Base-by-base conservation (phyloP, 2,113 vertebrate genomes). In the Amia ocellicauda region DNA sequence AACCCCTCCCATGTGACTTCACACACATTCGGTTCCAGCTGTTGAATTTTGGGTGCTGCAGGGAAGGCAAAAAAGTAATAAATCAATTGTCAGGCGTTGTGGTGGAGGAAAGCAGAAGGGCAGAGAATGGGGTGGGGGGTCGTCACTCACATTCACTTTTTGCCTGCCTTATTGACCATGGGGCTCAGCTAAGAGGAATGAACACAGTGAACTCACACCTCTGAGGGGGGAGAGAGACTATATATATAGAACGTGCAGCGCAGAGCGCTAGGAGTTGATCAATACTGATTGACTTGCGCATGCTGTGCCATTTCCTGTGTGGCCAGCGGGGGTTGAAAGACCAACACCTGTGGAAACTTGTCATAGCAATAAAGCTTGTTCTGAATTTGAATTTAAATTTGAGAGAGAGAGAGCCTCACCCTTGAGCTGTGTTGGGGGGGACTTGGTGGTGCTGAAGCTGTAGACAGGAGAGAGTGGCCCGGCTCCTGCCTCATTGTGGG, bases 1-100 rank as follows among this genome's bases (percentile, higher is more conserved):
- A 91, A 68, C 66, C 85, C 67, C 29, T 91, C 84, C 90, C 90
- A 93, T 10, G 85, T 89, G 70, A 92, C 77, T 63, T 88, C 85
- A 9, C 78, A 92, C 64, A 61, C 61, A 60, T 82, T 89, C 62
- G 73, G 83, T 52, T 86, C 88, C 65, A 82, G 65, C 55, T 74
- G 83, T 61, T 85, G 81, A 2, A 81, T 74, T 80, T 83, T 90
- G 64, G 89, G 90, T 66, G 87, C 89, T 92, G 36, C 22, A 17
- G n/a, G n/a, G n/a, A 55, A 63, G 53, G n/a, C 17, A n/a, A 42
- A 50, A 51, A 63, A 26, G 23, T 4, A 14, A 13, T 4, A 36
- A 14, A 19, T 53, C 3, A 7, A 13, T 1, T 27, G 24, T 53
- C n/a, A n/a, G n/a, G n/a, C n/a, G n/a, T n/a, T 36, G 31, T 36